Conservation (phyloP, 2,797 vertebrate species). For the Tragopan temminckii region DNA sequence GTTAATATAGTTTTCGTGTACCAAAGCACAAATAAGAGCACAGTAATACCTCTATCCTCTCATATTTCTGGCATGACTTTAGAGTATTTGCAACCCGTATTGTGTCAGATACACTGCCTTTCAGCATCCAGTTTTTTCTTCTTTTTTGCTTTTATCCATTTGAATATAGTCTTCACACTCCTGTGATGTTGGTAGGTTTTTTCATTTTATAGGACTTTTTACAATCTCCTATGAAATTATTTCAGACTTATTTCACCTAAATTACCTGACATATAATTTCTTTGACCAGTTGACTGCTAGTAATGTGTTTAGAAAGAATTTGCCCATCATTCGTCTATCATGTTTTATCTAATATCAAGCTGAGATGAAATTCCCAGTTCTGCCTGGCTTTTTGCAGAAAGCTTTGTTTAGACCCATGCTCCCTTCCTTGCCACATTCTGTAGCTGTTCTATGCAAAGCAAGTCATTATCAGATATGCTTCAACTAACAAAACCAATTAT, state of each 20-base stretch:
- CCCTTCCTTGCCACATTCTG: neutral
- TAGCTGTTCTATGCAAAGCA: neutral
- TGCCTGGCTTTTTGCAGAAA: neutral
- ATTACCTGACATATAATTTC: neutral
- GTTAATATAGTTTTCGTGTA: neutral
- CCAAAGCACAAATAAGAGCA: neutral
- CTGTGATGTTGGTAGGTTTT: neutral
- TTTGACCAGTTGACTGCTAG: neutral
- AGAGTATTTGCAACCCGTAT: neutral
- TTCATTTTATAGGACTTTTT: neutral
- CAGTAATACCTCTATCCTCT: neutral
- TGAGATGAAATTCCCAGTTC: neutral
- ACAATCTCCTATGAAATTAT: neutral
- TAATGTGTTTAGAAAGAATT: neutral
- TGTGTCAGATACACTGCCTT: neutral
- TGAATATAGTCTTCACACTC: neutral
- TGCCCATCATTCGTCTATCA: neutral
- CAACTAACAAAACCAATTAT: neutral
- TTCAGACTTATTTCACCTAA: neutral
- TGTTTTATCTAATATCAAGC: neutral
- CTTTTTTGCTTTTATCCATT: neutral
- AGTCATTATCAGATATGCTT: constrained; percentile 1
- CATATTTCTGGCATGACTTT: neutral
- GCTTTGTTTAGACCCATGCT: neutral
- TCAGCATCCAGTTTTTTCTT: neutral